Evolutionary conservation across 2,888 invertebrate species (phyloP).

Genomic region (Stratiomys singularior): DNA sequence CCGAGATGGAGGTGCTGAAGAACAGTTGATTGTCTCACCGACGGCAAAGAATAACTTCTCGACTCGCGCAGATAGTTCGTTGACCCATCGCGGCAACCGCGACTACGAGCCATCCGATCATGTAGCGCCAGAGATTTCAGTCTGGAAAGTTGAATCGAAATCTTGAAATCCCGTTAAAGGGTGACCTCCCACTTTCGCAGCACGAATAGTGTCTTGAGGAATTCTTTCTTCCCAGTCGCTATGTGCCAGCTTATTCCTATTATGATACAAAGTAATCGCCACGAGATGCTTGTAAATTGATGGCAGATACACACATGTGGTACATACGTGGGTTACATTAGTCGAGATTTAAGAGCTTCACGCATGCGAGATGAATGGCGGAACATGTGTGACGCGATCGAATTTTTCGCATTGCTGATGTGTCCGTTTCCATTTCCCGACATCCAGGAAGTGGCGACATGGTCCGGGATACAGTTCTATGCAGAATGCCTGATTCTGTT

Average conservation of each 20-base stretch:
- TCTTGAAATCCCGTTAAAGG: slow-evolving; percentile 43
- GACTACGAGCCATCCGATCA: neutral
- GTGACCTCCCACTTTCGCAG: slow-evolving; percentile 42
- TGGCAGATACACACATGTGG: too few species aligned
- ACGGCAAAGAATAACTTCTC: neutral
- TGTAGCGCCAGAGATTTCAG: slow-evolving; percentile 37
- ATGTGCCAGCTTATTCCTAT: neutral
- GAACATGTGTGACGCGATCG: neutral
- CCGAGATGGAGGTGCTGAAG: slow-evolving; percentile 5
- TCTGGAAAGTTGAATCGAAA: slow-evolving; percentile 42
- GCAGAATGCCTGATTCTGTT: too few species aligned
- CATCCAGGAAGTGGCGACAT: too few species aligned
- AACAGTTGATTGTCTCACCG: neutral
- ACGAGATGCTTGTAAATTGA: slow-evolving; percentile 1
- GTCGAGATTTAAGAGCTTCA: neutral
- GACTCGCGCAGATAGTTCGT: slow-evolving; percentile 31
- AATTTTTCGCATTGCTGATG: too few species aligned
- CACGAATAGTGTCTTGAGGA: slow-evolving; percentile 9
- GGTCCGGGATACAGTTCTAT: too few species aligned
- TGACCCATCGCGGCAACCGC: slow-evolving; percentile 11
- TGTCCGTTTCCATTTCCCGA: too few species aligned
- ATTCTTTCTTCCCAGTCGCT: slow-evolving; percentile 4
- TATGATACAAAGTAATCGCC: neutral
- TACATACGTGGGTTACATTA: neutral
- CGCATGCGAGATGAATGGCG: neutral